Base-by-base conservation (phyloP, 2,888 invertebrate genomes). In the Amiota minor region DNA sequence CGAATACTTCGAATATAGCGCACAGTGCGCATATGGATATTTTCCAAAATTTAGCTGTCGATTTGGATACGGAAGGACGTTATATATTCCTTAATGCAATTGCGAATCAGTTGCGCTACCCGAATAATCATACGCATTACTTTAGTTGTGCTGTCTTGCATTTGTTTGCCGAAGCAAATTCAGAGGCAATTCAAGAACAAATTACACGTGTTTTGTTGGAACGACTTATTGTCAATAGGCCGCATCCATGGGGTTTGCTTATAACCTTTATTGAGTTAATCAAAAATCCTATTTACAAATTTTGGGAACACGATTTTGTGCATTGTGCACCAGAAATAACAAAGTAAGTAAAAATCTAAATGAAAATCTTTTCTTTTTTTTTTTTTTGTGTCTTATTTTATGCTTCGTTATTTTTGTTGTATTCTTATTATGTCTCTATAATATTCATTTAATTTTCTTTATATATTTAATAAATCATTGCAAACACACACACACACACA, bases 21-120 rank as follows among this genome's bases (percentile, higher is more conserved):
- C 98, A 99, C 89, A 98, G 98, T 49, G 96, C 99, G 0, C 99
- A 98, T 90, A 99, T 99, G 98, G 99, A 99, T 90, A 99, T 99
- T 81, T 99, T 99, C 92, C 99, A 99, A 91, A 99, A 98, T 91
- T 92, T 99, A 81, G 98, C 98, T 0, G 98, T 99, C 0, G 98
- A 98, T 90, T 93, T 99, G 78, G 99, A 99, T 89, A 98, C 96
- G 12, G 99, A 99, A 91, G 99, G 98, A 89, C 90, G 92, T 65
- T 99, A 99, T 90, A 91, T 99, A 85, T 98, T 99, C 91, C 92
- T 99, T 88, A 99, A 99, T 89, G 98, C 99, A 1, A 97, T 99
- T 80, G 98, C 98, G 68, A 99, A 99, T 91, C 99, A 99, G 89
- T 91, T 99, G 85, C 94, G 99, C 35, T 99, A 99, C 91, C 99